These are phyloP conservation scores for Pogonocherus hispidulus DNA, from an alignment of 2,888 invertebrate genomes.

Conservation along the genomic window DNA sequence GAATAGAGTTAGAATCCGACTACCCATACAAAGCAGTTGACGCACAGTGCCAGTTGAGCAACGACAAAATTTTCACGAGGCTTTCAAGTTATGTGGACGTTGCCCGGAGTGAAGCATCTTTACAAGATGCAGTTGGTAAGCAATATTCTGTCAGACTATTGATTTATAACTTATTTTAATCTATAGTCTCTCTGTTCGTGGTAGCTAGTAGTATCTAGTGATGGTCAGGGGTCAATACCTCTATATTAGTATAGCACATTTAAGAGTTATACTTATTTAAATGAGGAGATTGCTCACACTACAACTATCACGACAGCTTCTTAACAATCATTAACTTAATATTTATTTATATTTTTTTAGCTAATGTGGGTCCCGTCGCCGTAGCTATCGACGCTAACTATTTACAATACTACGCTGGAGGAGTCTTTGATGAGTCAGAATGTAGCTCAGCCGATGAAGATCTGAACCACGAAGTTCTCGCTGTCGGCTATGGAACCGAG, in stretches of 20 bases:
- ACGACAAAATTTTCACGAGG: background rate
- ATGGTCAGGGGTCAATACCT: no score
- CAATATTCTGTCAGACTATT: background rate
- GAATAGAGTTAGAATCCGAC: slow-evolving; percentile 85
- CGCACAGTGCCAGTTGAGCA: background rate
- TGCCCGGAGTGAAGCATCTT: background rate
- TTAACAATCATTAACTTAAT: no score
- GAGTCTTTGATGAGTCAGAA: slow-evolving; percentile 75
- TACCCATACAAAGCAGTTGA: slow-evolving; percentile 77
- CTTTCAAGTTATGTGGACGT: background rate
- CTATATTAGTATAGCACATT: no score
- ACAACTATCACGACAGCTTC: no score
- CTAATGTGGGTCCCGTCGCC: slow-evolving; percentile 85
- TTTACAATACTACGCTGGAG: slow-evolving; percentile 86
- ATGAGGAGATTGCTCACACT: no score
- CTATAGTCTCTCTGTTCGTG: no score
- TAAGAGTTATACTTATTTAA: no score
- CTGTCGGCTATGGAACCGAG: slow-evolving; percentile 82
- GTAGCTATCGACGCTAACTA: slow-evolving; percentile 86
- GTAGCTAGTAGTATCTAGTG: no score
- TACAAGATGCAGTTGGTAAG: background rate
- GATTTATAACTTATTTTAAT: no score
- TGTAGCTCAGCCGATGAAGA: slow-evolving; percentile 52
- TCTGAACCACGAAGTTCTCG: slow-evolving; percentile 86
- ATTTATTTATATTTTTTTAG: slow-evolving; percentile 60